Conservation (phyloP, 2,113 vertebrate genomes). For the Propithecus coquereli region DNA sequence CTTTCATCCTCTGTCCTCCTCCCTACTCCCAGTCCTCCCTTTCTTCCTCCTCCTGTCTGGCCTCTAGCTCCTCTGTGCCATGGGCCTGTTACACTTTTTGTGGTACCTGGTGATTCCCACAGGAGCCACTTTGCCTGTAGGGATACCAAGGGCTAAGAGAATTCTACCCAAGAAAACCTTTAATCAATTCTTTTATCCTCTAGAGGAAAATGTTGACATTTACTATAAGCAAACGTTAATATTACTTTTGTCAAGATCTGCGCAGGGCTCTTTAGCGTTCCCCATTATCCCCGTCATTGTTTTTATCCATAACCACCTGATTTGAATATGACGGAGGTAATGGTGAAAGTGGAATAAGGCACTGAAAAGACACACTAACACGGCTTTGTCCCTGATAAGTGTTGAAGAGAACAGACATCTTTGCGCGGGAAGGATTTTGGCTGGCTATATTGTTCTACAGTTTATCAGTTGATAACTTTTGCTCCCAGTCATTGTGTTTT, state of each 20-base stretch:
- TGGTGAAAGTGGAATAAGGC: not conserved
- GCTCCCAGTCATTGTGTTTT: conserved; percentile 77
- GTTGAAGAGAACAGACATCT: conserved; percentile 64
- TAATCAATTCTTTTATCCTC: not conserved
- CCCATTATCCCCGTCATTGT: fast-evolving
- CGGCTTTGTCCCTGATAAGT: not conserved
- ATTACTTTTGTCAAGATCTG: not conserved
- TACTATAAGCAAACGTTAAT: conserved; percentile 21
- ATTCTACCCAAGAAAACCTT: not conserved
- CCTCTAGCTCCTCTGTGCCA: not conserved
- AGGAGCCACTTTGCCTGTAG: not conserved
- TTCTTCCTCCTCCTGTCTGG: not conserved
- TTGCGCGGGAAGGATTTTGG: conserved; percentile 61
- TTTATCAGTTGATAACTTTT: conserved; percentile 79
- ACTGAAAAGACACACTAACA: not conserved
- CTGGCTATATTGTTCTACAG: conserved; percentile 73
- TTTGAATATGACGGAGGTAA: conserved; percentile 15
- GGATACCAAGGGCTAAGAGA: not conserved
- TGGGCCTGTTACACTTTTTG: not conserved
- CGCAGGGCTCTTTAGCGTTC: not conserved
- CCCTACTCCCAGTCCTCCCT: not conserved
- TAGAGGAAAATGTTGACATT: conserved; percentile 22
- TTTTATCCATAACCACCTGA: conserved; percentile 29
- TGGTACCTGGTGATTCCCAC: not conserved
- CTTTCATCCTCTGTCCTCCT: not conserved